phyloP scores from a whole-genome alignment of 2,113 vertebrate species.

The Agapornis roseicollis region DNA sequence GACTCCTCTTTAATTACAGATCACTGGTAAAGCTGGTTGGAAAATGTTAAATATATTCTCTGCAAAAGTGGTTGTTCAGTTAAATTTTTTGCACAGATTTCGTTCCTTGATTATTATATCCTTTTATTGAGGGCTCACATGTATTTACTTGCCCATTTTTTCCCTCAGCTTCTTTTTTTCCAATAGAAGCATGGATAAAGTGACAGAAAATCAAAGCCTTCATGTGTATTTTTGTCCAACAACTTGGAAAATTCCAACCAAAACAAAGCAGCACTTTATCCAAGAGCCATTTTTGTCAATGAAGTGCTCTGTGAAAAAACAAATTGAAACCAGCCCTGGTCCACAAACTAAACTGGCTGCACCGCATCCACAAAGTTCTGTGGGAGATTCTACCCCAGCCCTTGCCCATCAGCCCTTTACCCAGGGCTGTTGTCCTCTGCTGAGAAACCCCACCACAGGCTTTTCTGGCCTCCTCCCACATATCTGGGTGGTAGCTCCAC shows the following conservation, averaged over 20 bases:
- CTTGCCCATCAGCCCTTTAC: neutral
- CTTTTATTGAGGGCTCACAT: neutral
- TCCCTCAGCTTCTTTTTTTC: neutral
- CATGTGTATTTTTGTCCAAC: neutral
- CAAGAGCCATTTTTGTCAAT: constrained; percentile 49
- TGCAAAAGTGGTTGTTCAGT: constrained; percentile 8
- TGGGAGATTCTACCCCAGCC: neutral
- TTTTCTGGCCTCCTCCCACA: neutral
- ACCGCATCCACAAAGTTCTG: neutral
- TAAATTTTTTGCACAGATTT: neutral
- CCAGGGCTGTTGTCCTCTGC: neutral
- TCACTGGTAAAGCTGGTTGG: constrained; percentile 14
- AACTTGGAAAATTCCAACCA: constrained; percentile 16
- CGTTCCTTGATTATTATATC: neutral
- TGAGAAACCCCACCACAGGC: neutral
- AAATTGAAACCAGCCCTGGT: constrained; percentile 42
- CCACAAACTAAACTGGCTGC: neutral
- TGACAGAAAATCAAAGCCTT: constrained; percentile 37
- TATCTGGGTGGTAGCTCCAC: neutral
- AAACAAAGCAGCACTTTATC: constrained; percentile 19
- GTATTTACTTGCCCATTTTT: neutral
- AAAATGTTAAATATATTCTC: constrained; percentile 55
- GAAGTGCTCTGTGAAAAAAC: neutral
- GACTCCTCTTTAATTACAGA: constrained; percentile 57
- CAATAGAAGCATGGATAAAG: neutral